Percentiles rank a stretch among this genome's conserved stretches.
Conservation (phyloP, 30 jellyfish, hydroid and myxozoan genomes). For the Rhopilema esculentum region DNA sequence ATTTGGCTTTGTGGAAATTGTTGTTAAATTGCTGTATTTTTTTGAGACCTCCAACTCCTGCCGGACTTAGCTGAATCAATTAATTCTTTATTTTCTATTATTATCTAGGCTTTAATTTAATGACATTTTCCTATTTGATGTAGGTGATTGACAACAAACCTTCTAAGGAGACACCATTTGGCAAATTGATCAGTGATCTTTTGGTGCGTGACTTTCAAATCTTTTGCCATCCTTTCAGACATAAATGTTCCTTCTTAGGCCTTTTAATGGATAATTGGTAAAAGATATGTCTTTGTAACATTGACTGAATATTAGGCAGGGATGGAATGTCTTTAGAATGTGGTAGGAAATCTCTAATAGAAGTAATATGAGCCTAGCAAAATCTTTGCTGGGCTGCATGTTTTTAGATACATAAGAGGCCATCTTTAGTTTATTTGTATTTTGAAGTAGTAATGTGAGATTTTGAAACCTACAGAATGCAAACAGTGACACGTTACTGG, state of each 20-base stretch:
- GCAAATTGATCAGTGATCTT: slow-evolving; percentile 74
- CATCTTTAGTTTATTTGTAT: neutral
- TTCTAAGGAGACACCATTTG: slow-evolving; percentile 90
- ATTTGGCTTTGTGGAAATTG: too few species aligned
- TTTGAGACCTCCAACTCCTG: too few species aligned
- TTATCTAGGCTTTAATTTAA: neutral
- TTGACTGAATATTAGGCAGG: too few species aligned
- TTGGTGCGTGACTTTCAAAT: slow-evolving; percentile 49
- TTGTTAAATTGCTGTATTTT: too few species aligned
- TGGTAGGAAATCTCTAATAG: neutral
- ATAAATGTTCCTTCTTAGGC: too few species aligned
- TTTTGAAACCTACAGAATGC: slow-evolving; percentile 54
- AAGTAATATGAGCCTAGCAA: neutral
- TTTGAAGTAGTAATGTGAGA: neutral
- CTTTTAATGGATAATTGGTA: too few species aligned
- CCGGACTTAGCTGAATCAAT: too few species aligned
- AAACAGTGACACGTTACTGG: slow-evolving; percentile 76
- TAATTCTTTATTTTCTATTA: too few species aligned
- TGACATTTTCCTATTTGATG: neutral
- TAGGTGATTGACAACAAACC: slow-evolving; percentile 95
- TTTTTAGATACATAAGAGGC: neutral
- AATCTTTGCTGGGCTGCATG: neutral
- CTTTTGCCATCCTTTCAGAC: neutral
- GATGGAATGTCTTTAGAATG: neutral
- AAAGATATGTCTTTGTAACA: too few species aligned